These are phyloP conservation scores for Ambastaia sidthimunki DNA, from an alignment of 2,797 vertebrate genomes.

Conservation along the genomic window DNA sequence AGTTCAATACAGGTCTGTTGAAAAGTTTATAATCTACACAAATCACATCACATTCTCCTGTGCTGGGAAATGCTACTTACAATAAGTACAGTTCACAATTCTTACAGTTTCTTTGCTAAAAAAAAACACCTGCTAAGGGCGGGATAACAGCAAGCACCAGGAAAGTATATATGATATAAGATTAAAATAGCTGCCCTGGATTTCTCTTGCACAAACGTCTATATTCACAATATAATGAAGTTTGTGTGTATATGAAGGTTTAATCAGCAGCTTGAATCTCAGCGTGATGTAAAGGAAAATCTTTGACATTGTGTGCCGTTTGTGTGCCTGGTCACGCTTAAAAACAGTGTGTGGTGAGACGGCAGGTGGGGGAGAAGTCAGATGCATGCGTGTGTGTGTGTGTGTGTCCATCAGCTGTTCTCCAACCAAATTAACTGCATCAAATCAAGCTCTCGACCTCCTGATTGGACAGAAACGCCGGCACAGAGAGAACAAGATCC, in stretches of 20 bases:
- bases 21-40: too few relatives aligned
- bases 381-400: background rate
- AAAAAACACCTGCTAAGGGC: background rate
- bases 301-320: background rate
- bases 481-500: constrained; percentile 13
- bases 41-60: background rate
- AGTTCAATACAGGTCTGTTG: too few relatives aligned
- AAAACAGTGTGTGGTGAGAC: background rate
- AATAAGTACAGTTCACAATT: background rate
- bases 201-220: background rate
- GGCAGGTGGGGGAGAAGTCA: constrained; percentile 8
- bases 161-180: too few relatives aligned
- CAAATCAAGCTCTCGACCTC: constrained; percentile 29
- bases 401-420: constrained; percentile 19
- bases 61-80: background rate
- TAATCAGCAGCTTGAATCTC: background rate
- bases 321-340: background rate
- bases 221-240: background rate
- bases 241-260: background rate
- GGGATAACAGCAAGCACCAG: background rate
- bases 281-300: background rate
- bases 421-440: constrained; percentile 11
- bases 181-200: too few relatives aligned
- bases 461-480: constrained; percentile 21
- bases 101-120: background rate